Evolutionary conservation across 2,888 invertebrate genomes (phyloP).

Genomic region (Lithophane ornitopus): DNA sequence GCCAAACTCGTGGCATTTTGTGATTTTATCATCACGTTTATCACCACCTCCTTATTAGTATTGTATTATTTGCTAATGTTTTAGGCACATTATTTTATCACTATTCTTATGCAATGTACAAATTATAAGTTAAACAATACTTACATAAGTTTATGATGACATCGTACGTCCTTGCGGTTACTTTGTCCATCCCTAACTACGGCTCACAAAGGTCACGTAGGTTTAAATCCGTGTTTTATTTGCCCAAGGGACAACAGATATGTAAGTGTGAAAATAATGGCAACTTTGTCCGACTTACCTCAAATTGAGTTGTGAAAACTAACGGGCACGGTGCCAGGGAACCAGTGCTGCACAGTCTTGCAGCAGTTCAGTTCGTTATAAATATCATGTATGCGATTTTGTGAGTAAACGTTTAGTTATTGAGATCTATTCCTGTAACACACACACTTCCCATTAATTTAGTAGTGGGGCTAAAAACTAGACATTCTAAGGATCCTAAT

Average conservation of each 20-base stretch:
- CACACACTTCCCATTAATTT: conserved; percentile 37
- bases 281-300: conserved; percentile 48
- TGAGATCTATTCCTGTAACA: conserved; percentile 48
- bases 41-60: conserved; percentile 21
- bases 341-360: conserved; percentile 58
- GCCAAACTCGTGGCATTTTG: conserved; percentile 8
- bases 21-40: conserved; percentile 19
- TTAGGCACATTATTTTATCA: conserved; percentile 33
- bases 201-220: neutral
- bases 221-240: neutral
- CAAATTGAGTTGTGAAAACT: conserved; percentile 63
- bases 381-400: conserved; percentile 59
- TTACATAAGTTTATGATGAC: neutral
- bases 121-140: conserved; percentile 11
- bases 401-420: conserved; percentile 49
- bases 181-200: neutral
- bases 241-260: conserved; percentile 15
- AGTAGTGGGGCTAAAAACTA: conserved; percentile 13
- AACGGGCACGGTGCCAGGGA: conserved; percentile 74
- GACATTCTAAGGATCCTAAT: conserved; percentile 1
- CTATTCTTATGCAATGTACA: neutral
- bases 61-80: conserved; percentile 33
- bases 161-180: conserved; percentile 8
- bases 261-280: conserved; percentile 31
- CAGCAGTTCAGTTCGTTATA: conserved; percentile 68